phyloP scores from a whole-genome alignment of 30 jellyfish, hydroid and myxozoan genomes.

The Turritopsis dohrnii region DNA sequence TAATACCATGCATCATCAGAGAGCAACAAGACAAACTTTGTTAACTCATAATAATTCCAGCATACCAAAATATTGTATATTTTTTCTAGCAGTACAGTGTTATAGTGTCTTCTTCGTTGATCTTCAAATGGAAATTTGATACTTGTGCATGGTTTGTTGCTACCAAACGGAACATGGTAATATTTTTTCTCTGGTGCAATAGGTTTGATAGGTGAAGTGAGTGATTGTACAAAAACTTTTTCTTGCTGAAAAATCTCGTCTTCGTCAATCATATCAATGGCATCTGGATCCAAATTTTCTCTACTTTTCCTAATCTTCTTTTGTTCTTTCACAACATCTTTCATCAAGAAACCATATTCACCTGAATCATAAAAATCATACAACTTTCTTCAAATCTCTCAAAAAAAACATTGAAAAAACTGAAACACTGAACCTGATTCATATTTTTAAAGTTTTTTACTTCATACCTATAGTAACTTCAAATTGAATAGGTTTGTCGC shows the following conservation, averaged over 20 bases:
- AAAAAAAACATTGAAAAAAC: background rate
- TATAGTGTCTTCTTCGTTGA: conserved; percentile 74
- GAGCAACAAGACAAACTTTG: background rate
- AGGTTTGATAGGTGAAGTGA: conserved; percentile 61
- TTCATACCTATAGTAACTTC: conserved; percentile 82
- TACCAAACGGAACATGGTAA: conserved; percentile 60
- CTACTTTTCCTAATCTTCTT: conserved; percentile 29
- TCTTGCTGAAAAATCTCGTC: conserved; percentile 45
- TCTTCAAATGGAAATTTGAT: conserved; percentile 93
- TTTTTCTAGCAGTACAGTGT: conserved; percentile 58
- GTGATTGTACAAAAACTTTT: conserved; percentile 44
- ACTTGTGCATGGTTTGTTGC: conserved; percentile 73
- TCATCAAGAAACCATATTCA: conserved; percentile 71
- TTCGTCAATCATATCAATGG: conserved; percentile 37
- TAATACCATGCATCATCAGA: too few species aligned
- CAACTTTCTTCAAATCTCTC: background rate
- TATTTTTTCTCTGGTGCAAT: conserved; percentile 53
- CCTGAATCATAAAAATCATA: conserved; percentile 36
- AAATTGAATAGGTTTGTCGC: conserved; percentile 72
- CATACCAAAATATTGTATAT: conserved; percentile 69
- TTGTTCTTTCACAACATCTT: conserved; percentile 33
- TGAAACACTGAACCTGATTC: too few species aligned
- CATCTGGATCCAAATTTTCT: conserved; percentile 6
- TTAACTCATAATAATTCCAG: background rate
- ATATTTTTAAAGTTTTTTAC: too few species aligned